Conservation (phyloP, 2,888 invertebrate species). For the Myopa testacea region DNA sequence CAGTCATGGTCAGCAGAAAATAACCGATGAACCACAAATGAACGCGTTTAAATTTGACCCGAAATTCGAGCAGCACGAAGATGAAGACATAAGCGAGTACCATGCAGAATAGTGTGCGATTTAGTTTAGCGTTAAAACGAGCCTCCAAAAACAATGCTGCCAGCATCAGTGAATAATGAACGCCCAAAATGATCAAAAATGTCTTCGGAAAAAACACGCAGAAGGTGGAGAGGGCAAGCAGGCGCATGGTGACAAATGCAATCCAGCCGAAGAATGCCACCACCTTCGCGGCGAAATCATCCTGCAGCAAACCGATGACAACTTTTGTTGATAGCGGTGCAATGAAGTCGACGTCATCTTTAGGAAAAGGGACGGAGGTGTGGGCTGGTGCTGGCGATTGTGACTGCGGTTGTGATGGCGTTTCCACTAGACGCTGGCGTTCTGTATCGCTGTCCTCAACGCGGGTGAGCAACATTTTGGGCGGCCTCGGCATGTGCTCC, state of each 20-base stretch:
- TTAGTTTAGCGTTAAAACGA: slow-evolving; percentile 70
- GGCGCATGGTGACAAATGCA: slow-evolving; percentile 77
- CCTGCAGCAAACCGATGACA: slow-evolving; percentile 78
- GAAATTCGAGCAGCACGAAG: slow-evolving; percentile 83
- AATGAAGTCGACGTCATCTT: slow-evolving; percentile 63
- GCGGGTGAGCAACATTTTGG: slow-evolving; percentile 67
- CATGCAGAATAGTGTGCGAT: slow-evolving; percentile 73
- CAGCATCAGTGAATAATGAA: slow-evolving; percentile 77
- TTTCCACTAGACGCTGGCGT: slow-evolving; percentile 45
- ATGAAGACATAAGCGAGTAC: slow-evolving; percentile 81
- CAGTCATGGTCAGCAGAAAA: slow-evolving; percentile 74
- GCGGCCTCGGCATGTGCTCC: slow-evolving; percentile 71
- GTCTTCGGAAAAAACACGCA: slow-evolving; percentile 76
- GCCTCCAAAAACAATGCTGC: slow-evolving; percentile 75
- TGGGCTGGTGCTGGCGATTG: slow-evolving; percentile 34
- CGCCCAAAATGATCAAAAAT: slow-evolving; percentile 72
- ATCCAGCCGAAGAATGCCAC: slow-evolving; percentile 84
- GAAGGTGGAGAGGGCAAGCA: slow-evolving; percentile 78
- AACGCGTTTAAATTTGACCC: slow-evolving; percentile 80
- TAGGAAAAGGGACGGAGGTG: slow-evolving; percentile 49
- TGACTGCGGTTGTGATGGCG: slow-evolving; percentile 42
- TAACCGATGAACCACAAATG: slow-evolving; percentile 78
- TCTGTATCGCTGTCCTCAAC: slow-evolving; percentile 61
- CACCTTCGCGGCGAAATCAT: slow-evolving; percentile 77
- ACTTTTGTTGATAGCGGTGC: slow-evolving; percentile 69